phyloP scores from a whole-genome alignment of 2,797 vertebrate species.

The Malacoctenus gilli region DNA sequence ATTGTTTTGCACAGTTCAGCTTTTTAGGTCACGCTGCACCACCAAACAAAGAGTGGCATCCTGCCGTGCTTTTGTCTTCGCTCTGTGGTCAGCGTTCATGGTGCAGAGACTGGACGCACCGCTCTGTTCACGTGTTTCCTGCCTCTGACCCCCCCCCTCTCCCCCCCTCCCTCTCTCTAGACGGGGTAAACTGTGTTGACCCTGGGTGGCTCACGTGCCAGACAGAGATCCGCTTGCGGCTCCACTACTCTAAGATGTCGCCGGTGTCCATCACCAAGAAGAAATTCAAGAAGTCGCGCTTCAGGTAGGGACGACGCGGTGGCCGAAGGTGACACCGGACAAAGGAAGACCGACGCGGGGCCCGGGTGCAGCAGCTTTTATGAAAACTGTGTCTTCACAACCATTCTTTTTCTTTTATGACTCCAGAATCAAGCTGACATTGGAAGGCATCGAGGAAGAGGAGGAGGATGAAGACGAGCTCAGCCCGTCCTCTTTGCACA shows the following conservation, averaged over 20 bases:
- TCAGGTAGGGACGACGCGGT: constrained; percentile 83
- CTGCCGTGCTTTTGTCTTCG: constrained; percentile 11
- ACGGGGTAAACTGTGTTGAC: constrained; percentile 88
- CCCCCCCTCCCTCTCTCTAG: constrained; percentile 75
- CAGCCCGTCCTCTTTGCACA: constrained; percentile 80
- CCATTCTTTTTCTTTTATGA: neutral
- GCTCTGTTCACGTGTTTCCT: constrained; percentile 9
- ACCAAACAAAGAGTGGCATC: neutral
- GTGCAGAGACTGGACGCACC: constrained; percentile 1
- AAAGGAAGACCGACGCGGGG: constrained; percentile 32
- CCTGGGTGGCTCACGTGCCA: constrained; percentile 97
- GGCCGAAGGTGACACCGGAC: constrained; percentile 23
- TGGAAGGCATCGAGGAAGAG: constrained; percentile 91
- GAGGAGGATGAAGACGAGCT: constrained; percentile 78
- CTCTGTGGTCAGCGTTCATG: constrained; percentile 21
- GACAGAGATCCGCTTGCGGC: constrained; percentile 93
- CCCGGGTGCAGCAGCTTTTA: neutral
- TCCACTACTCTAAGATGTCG: constrained; percentile 91
- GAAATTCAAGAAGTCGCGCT: constrained; percentile 96
- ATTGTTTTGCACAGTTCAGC: neutral
- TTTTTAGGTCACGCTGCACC: constrained; percentile 14
- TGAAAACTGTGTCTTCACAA: too few relatives aligned
- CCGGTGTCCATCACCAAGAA: constrained; percentile 96
- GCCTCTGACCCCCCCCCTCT: too few relatives aligned
- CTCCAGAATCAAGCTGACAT: constrained; percentile 88